Percentiles rank a stretch among this genome's conserved stretches.
These are phyloP conservation scores for Aphidius gifuensis DNA, from an alignment of 1,140 invertebrate genomes.

Conservation along the genomic window DNA sequence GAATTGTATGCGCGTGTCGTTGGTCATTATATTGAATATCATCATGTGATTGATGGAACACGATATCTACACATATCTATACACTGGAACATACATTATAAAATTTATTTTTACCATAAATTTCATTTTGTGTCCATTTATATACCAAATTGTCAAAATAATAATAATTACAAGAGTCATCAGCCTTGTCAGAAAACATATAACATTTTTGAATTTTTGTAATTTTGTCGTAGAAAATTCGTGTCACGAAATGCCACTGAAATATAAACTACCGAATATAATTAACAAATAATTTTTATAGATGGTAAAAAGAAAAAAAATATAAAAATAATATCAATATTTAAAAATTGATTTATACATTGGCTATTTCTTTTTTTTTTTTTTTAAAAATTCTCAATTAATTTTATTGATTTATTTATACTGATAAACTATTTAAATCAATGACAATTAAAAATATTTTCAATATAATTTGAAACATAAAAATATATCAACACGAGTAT, in stretches of 20 bases:
- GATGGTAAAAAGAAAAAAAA: not conserved
- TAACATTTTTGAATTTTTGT: no score
- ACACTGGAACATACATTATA: not conserved
- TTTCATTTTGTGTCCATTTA: not conserved
- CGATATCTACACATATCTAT: not conserved
- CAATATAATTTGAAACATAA: no score
- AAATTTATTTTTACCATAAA: not conserved
- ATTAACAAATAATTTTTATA: not conserved
- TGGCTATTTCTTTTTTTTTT: no score
- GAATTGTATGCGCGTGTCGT: slow-evolving; percentile 24
- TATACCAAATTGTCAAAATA: slow-evolving; percentile 21
- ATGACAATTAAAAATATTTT: no score
- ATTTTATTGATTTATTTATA: no score
- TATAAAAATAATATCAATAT: not conserved
- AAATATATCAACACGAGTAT: no score
- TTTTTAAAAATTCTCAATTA: no score
- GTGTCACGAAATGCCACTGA: slow-evolving; percentile 22
- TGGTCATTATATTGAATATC: slow-evolving; percentile 17
- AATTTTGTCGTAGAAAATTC: slow-evolving; percentile 16
- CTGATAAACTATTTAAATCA: no score
- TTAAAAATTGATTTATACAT: no score
- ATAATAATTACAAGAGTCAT: slow-evolving; percentile 37
- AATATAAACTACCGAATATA: not conserved
- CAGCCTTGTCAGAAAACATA: not conserved
- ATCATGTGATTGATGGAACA: slow-evolving; percentile 5